These are phyloP conservation scores for Laupala kohalensis DNA, from an alignment of 1,140 invertebrate genomes.

Conservation along the genomic window DNA sequence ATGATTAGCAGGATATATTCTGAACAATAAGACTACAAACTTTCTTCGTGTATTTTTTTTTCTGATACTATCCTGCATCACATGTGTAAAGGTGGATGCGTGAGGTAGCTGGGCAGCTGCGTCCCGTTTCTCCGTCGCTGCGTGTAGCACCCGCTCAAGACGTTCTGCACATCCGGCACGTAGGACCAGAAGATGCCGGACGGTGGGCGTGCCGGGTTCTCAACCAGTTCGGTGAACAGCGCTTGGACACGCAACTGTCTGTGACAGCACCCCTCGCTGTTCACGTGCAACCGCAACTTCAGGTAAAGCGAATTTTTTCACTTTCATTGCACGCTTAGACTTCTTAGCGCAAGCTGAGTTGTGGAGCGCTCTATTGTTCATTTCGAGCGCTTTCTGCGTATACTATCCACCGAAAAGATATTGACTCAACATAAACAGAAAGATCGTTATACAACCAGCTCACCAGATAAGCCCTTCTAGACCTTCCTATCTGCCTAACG, in stretches of 20 bases:
- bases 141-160: conserved; percentile 1
- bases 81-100: conserved; percentile 10
- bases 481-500: no score
- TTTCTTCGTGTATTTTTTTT: no score
- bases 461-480: no score
- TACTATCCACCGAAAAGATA: no score
- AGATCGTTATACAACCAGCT: no score
- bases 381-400: no score
- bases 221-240: conserved; percentile 43
- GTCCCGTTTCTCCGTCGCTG: neutral
- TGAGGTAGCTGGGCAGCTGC: conserved; percentile 1
- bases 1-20: no score
- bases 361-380: no score
- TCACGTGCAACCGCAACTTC: conserved; percentile 45
- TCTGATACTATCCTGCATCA: neutral
- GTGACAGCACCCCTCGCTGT: conserved; percentile 40
- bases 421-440: no score
- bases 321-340: no score
- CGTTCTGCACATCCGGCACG: conserved; percentile 6
- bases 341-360: no score
- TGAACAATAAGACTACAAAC: no score
- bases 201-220: conserved; percentile 40
- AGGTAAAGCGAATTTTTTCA: conserved; percentile 29
- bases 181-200: conserved; percentile 35
- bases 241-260: conserved; percentile 36